These are phyloP conservation scores for Sussaba pulchella DNA, from an alignment of 2,888 invertebrate genomes.

Conservation along the genomic window DNA sequence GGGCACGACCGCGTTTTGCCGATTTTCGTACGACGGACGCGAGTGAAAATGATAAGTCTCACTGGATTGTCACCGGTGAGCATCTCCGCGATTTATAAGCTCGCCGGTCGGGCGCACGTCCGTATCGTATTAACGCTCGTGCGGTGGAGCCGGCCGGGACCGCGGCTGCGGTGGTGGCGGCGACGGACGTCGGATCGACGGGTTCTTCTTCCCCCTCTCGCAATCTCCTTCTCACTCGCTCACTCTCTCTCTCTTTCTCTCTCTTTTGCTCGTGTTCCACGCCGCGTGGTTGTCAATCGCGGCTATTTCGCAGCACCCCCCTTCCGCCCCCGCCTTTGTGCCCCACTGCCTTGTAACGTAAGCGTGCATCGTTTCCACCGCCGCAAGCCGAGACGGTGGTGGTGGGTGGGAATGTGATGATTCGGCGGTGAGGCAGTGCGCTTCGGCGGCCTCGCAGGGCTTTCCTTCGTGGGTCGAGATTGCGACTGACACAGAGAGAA, in stretches of 20 bases:
- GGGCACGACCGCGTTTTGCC: constrained; percentile 2
- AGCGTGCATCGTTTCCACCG: constrained; percentile 50
- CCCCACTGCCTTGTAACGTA: not conserved
- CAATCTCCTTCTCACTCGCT: constrained; percentile 38
- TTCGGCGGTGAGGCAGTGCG: constrained; percentile 44
- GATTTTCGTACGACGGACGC: constrained; percentile 27
- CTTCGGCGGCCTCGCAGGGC: constrained; percentile 11
- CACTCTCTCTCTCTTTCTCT: not conserved
- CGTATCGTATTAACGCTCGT: constrained; percentile 63
- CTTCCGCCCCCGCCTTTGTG: not conserved
- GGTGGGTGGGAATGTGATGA: constrained; percentile 48
- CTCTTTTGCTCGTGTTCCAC: constrained; percentile 1
- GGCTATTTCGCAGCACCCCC: constrained; percentile 20
- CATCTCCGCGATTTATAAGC: constrained; percentile 80
- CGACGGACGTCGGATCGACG: constrained; percentile 69
- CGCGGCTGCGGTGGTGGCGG: constrained; percentile 35
- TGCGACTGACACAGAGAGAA: not conserved
- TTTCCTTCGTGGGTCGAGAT: not conserved
- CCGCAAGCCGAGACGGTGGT: constrained; percentile 17
- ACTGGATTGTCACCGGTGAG: constrained; percentile 71
- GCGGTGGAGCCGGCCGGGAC: constrained; percentile 20
- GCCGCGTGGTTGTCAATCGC: constrained; percentile 48
- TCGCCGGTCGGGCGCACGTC: constrained; percentile 69
- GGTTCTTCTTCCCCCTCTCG: constrained; percentile 74
- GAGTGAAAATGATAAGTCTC: constrained; percentile 65